Base-by-base conservation (phyloP, 2,797 vertebrate species). In the Notolepis coatsorum region DNA sequence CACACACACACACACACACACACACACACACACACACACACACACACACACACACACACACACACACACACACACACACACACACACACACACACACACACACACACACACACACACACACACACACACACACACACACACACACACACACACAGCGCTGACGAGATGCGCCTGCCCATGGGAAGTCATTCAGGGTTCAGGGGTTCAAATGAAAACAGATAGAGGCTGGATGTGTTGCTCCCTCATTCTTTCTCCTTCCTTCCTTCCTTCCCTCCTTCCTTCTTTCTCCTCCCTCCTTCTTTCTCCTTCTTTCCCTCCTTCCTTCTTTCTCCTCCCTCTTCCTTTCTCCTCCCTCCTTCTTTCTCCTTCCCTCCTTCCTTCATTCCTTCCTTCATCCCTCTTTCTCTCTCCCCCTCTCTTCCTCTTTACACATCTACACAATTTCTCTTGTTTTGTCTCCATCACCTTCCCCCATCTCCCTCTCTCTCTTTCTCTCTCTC, bases 131-230 rank as follows among this genome's bases (percentile, higher is more conserved):
- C 58, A 64, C 59, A 62, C 61, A 9, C 28, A 51, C 59, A 62
- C 61, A 9, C 28, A 51, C 12, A 10, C 71, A 57, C 59, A 64
- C 65, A 49, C 73, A 77, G 33, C 64, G 66, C 86, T 85, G 87
- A 88, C 79, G 69, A 81, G 78, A 75, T 49, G 58, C 74, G 86
- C 88, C 77, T 75, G 71, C 67, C 77, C 61, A 60, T 12, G 30
- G 75, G 75, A 86, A 85, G 85, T 79, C 84, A 73, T 87, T 85
- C 60, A 68, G 82, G 82, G 86, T 84, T 88, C 87, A 86, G 79
- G 68, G 82, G 86, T 84, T 87, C 79, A 89, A 85, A 85, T 83
- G 65, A 86, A 80, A 88, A 84, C 9, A 71, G 80, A 83, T 81
- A 47, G 66, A 30, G 54, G 30, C 57, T 46, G 65, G 64, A 79